phyloP scores from a whole-genome alignment of 1,140 invertebrate species.

The Drosophila bocqueti region DNA sequence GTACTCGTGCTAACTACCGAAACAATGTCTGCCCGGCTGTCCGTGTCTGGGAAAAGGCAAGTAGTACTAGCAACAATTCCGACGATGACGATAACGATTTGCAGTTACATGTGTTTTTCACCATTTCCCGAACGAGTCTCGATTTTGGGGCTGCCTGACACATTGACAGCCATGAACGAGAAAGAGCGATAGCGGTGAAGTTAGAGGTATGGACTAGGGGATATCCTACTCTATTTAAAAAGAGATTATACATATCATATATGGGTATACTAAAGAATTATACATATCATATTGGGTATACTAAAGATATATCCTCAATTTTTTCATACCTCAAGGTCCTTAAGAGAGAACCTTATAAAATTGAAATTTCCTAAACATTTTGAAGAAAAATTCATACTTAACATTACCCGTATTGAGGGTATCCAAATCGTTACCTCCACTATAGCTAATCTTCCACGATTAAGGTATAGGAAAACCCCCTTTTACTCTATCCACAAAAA shows the following conservation, averaged over 20 bases:
- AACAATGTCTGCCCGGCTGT: conserved; percentile 41
- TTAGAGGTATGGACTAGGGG: background rate
- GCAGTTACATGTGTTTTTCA: conserved; percentile 71
- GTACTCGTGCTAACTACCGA: conserved; percentile 34
- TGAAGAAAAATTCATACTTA: background rate
- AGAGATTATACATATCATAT: no score
- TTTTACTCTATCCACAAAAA: no score
- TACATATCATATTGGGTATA: no score
- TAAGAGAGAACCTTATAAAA: no score
- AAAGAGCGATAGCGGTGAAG: background rate
- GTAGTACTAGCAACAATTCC: conserved; percentile 20
- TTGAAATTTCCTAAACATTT: background rate
- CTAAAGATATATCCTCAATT: background rate
- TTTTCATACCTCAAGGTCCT: no score
- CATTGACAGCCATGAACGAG: conserved; percentile 64
- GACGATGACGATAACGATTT: conserved; percentile 53
- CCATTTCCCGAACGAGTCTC: conserved; percentile 56
- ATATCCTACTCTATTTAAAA: background rate
- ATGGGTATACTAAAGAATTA: no score
- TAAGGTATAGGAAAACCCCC: background rate
- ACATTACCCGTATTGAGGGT: background rate
- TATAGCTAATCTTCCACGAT: background rate
- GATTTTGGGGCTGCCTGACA: conserved; percentile 68
- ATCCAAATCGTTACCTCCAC: background rate
- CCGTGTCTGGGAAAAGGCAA: conserved; percentile 11